Evolutionary conservation across 2,888 invertebrate species (phyloP).

Genomic region (Onthophagus sagittarius): DNA sequence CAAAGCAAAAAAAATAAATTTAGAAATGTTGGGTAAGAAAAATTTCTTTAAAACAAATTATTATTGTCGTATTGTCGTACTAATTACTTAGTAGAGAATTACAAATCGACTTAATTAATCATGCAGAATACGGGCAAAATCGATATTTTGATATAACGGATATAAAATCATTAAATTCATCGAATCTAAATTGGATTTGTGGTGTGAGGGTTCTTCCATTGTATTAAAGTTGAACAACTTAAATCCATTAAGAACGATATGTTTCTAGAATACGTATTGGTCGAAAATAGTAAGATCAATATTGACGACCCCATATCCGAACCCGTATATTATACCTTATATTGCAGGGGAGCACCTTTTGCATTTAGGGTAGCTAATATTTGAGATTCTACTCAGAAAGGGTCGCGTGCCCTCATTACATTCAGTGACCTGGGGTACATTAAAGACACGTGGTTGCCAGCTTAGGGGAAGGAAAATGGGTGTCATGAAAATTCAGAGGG

Average conservation of each 20-base stretch:
- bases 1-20: not conserved
- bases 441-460: not conserved
- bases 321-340: not conserved
- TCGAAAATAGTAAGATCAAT: not conserved
- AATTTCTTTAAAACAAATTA: too few relatives aligned
- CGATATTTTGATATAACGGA: too few relatives aligned
- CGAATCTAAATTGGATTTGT: too few relatives aligned
- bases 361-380: not conserved
- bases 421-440: not conserved
- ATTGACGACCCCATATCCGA: not conserved
- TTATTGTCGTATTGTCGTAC: too few relatives aligned
- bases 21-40: not conserved
- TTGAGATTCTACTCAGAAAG: not conserved
- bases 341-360: not conserved
- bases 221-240: too few relatives aligned
- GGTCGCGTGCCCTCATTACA: not conserved
- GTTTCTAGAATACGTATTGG: not conserved
- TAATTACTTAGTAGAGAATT: too few relatives aligned
- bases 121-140: too few relatives aligned
- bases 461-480: not conserved
- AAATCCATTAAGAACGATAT: too few relatives aligned
- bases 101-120: too few relatives aligned
- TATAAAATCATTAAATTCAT: too few relatives aligned
- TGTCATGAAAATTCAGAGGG: not conserved
- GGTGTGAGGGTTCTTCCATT: too few relatives aligned